These are phyloP conservation scores for Chymomyza amoena DNA, from an alignment of 2,888 invertebrate genomes.

Conservation along the genomic window DNA sequence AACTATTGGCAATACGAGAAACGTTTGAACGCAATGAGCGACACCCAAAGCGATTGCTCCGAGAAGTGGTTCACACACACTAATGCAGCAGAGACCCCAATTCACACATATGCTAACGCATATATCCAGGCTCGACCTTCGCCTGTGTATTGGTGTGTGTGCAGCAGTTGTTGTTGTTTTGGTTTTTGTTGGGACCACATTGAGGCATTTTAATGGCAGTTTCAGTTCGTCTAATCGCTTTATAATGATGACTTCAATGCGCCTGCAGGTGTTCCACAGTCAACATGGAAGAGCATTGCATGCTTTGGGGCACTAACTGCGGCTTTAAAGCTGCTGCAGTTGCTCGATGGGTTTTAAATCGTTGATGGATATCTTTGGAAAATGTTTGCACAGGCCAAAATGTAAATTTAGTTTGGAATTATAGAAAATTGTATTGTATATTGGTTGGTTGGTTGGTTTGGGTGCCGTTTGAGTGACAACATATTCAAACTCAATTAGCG, in stretches of 20 bases:
- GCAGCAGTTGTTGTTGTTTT: too few species aligned
- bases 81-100: not conserved
- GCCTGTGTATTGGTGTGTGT: too few species aligned
- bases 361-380: not conserved
- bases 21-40: not conserved
- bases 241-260: slow-evolving; percentile 61
- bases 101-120: not conserved
- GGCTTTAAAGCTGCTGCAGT: not conserved
- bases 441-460: too few species aligned
- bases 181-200: too few species aligned
- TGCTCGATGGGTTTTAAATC: not conserved
- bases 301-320: not conserved
- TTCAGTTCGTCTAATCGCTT: slow-evolving; percentile 68
- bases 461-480: too few species aligned
- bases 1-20: not conserved
- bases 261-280: not conserved
- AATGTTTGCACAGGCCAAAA: too few species aligned
- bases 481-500: too few species aligned
- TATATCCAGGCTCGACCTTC: not conserved
- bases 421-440: too few species aligned
- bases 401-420: too few species aligned
- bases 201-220: slow-evolving; percentile 65
- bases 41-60: not conserved
- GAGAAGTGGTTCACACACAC: not conserved
- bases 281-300: not conserved